phyloP scores from a whole-genome alignment of 2,888 invertebrate genomes.

The Rosalia funebris region DNA sequence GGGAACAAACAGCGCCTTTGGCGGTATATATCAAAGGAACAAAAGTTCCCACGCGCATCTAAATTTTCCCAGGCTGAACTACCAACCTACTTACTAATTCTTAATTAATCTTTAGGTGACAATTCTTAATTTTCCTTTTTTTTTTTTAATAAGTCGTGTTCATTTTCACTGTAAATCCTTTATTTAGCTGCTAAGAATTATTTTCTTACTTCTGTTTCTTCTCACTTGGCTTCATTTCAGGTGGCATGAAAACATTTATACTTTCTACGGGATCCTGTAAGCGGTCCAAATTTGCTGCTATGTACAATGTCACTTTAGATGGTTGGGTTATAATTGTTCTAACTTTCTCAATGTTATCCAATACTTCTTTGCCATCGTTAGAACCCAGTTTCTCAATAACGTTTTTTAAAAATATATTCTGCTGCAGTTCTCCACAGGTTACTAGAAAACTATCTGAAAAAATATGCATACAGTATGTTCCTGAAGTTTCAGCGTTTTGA shows the following conservation, averaged over 20 bases:
- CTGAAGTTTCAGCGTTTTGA: too few relatives aligned
- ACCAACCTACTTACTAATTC: too few relatives aligned
- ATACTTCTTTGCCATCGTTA: conserved; percentile 64
- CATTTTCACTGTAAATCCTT: too few relatives aligned
- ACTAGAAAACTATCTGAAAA: conserved; percentile 76
- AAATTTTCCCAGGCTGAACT: too few relatives aligned
- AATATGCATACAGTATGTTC: too few relatives aligned
- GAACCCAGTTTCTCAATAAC: conserved; percentile 69
- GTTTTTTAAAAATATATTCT: conserved; percentile 78
- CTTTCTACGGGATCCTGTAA: conserved; percentile 66
- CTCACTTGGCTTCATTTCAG: conserved; percentile 26
- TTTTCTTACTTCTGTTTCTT: conserved; percentile 40
- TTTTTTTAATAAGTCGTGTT: too few relatives aligned
- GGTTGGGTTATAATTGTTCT: conserved; percentile 70
- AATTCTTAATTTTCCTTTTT: too few relatives aligned
- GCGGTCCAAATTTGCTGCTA: conserved; percentile 77
- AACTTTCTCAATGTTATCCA: conserved; percentile 69
- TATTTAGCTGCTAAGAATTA: too few relatives aligned
- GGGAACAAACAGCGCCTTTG: too few relatives aligned
- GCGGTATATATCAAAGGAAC: too few relatives aligned
- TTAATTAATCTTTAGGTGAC: too few relatives aligned
- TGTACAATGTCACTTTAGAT: conserved; percentile 74
- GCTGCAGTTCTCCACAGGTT: conserved; percentile 76
- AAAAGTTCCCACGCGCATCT: too few relatives aligned
- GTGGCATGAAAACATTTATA: conserved; percentile 49